Evolutionary conservation across 2,797 vertebrate genomes (phyloP).

Genomic region (Acomys russatus): DNA sequence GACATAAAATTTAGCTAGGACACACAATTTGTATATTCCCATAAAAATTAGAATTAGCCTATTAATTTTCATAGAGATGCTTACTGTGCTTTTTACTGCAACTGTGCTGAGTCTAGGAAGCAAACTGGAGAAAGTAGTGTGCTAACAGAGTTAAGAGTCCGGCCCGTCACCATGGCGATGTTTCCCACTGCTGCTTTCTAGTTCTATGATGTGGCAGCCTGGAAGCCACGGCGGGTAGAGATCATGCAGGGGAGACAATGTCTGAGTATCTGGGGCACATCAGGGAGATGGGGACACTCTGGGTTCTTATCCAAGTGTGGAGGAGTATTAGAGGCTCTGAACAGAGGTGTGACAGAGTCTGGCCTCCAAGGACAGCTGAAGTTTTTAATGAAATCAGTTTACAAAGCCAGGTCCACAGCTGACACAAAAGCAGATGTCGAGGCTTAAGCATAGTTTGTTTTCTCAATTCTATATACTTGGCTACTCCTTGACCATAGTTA

Average conservation of each 20-base stretch:
- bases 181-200: too few species aligned
- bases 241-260: fast-evolving
- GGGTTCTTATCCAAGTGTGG: neutral
- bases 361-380: neutral
- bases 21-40: neutral
- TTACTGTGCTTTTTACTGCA: neutral
- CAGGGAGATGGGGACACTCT: neutral
- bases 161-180: too few species aligned
- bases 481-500: neutral
- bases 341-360: neutral
- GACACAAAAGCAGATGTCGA: neutral
- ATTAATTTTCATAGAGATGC: slow-evolving; percentile 22
- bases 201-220: neutral
- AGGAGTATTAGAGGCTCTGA: neutral
- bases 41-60: neutral
- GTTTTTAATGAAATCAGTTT: neutral
- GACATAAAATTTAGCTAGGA: neutral
- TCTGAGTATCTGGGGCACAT: neutral
- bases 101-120: neutral
- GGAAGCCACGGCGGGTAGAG: too few species aligned
- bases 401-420: neutral
- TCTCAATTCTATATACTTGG: fast-evolving
- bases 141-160: neutral
- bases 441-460: neutral
- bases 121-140: neutral